phyloP scores from a whole-genome alignment of 2,888 invertebrate species.

The Diloba caeruleocephala region DNA sequence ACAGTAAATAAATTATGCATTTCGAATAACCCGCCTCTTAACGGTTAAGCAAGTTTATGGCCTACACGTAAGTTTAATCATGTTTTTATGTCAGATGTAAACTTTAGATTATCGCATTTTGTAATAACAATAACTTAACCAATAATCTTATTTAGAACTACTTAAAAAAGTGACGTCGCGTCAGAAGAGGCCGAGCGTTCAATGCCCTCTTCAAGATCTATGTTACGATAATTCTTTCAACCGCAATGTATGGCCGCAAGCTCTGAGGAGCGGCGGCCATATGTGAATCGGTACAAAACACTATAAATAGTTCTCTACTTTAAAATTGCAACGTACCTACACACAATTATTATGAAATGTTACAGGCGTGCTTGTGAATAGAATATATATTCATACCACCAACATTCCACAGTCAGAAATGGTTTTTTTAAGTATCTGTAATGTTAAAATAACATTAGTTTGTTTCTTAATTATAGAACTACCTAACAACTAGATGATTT shows the following conservation, averaged over 20 bases:
- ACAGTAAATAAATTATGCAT: slow-evolving; percentile 2
- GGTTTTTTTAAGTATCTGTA: too few species aligned
- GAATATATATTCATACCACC: too few species aligned
- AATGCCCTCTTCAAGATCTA: slow-evolving; percentile 80
- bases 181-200: slow-evolving; percentile 73
- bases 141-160: slow-evolving; percentile 53
- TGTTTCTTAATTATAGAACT: too few species aligned
- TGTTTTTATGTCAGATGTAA: slow-evolving; percentile 33
- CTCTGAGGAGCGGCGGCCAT: slow-evolving; percentile 67
- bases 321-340: slow-evolving; percentile 45
- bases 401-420: too few species aligned
- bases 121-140: slow-evolving; percentile 53
- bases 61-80: slow-evolving; percentile 12
- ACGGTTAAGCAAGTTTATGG: slow-evolving; percentile 6
- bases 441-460: too few species aligned
- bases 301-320: slow-evolving; percentile 49
- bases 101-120: slow-evolving; percentile 33
- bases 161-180: slow-evolving; percentile 62
- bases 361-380: slow-evolving; percentile 12
- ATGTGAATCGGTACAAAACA: slow-evolving; percentile 63
- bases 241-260: slow-evolving; percentile 80
- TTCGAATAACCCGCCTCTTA: slow-evolving; percentile 1
- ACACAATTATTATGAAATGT: slow-evolving; percentile 36
- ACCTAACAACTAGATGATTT: too few species aligned
- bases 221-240: slow-evolving; percentile 85